Conservation (phyloP, 23 tunicate genomes). For the Botrylloides violaceus region DNA sequence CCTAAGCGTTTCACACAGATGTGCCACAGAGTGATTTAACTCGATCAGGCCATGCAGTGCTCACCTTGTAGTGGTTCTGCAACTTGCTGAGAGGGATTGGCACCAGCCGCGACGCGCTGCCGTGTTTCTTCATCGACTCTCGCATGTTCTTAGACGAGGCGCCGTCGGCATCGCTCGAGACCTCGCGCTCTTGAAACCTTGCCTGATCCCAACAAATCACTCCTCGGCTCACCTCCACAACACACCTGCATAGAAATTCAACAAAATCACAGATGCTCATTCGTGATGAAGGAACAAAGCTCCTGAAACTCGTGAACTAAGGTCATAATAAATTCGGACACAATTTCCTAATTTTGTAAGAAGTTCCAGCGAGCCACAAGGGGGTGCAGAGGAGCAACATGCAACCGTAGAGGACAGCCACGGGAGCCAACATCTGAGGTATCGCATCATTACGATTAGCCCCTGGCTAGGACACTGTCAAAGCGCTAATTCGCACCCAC, state of each 20-base stretch:
- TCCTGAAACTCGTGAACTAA: too few species aligned
- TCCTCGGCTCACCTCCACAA: slow-evolving; percentile 73
- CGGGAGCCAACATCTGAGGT: too few species aligned
- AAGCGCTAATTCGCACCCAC: too few species aligned
- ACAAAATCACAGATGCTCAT: too few species aligned
- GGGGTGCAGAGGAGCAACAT: not conserved
- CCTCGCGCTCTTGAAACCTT: slow-evolving; percentile 4
- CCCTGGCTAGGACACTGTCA: too few species aligned
- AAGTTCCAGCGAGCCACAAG: not conserved
- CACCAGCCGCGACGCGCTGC: slow-evolving; percentile 12
- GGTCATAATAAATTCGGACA: too few species aligned
- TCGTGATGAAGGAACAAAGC: too few species aligned
- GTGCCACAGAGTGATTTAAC: too few species aligned
- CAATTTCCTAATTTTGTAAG: too few species aligned
- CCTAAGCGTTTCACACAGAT: not conserved
- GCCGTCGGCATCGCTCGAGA: slow-evolving; percentile 16
- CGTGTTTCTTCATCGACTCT: slow-evolving; percentile 31
- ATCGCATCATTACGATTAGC: too few species aligned
- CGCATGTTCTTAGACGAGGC: slow-evolving; percentile 33
- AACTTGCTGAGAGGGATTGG: slow-evolving; percentile 45
- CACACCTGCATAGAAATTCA: slow-evolving; percentile 22
- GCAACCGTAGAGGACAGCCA: too few species aligned
- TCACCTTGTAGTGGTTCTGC: slow-evolving; percentile 67
- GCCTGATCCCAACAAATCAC: slow-evolving; percentile 65
- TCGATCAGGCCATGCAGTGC: too few species aligned